Conservation (phyloP, 1,140 invertebrate species). For the Papilio polytes region DNA sequence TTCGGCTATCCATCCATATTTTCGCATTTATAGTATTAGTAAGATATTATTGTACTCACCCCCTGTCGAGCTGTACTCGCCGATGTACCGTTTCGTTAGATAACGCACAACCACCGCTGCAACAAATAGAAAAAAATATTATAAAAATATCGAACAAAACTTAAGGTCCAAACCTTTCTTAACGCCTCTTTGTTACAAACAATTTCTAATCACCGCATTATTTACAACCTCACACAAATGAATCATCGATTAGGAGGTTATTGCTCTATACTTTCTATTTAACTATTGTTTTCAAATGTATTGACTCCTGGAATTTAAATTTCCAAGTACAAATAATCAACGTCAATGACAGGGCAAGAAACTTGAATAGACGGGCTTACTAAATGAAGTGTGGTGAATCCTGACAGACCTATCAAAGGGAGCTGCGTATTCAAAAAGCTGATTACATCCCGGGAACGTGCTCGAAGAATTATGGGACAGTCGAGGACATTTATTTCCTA, state of each 20-base stretch:
- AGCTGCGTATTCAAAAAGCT: constrained; percentile 64
- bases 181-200: neutral
- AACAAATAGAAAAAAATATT: constrained; percentile 79
- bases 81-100: constrained; percentile 91
- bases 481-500: too few species aligned
- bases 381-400: constrained; percentile 72
- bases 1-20: too few species aligned
- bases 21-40: too few species aligned
- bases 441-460: constrained; percentile 59
- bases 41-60: constrained; percentile 83
- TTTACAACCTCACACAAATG: constrained; percentile 35
- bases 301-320: constrained; percentile 67
- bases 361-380: constrained; percentile 65
- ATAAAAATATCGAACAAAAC: neutral
- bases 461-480: constrained; percentile 36
- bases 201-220: constrained; percentile 1
- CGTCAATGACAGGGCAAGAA: constrained; percentile 71
- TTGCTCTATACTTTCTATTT: constrained; percentile 73
- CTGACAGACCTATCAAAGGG: constrained; percentile 65
- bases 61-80: constrained; percentile 92
- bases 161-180: too few species aligned
- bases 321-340: constrained; percentile 69
- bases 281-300: constrained; percentile 63
- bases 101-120: constrained; percentile 92
- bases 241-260: constrained; percentile 63